Conservation (phyloP, 2,888 invertebrate genomes). For the Leptinotarsa tumamoca region DNA sequence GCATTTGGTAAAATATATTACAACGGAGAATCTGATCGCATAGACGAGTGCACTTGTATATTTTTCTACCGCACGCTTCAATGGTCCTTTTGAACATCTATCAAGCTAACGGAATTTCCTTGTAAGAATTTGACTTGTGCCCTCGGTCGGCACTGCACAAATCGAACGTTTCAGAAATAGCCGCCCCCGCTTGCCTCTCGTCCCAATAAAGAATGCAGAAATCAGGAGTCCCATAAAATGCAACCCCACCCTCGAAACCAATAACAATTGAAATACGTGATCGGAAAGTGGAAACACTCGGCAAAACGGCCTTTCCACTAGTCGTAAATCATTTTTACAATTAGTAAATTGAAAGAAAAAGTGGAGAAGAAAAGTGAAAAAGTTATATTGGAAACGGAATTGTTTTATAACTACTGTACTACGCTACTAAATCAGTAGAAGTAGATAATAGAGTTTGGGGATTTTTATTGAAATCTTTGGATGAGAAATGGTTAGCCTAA, state of each 20-base stretch:
- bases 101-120: conserved; percentile 45
- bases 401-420: conserved; percentile 27
- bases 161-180: conserved; percentile 29
- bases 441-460: conserved; percentile 22
- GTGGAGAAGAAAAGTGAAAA: conserved; percentile 46
- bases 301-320: conserved; percentile 44
- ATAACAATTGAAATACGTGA: conserved; percentile 60
- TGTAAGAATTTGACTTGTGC: conserved; percentile 42
- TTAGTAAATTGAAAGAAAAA: conserved; percentile 57
- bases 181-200: not conserved
- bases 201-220: conserved; percentile 49
- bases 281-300: conserved; percentile 51
- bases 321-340: conserved; percentile 60
- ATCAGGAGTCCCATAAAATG: conserved; percentile 54
- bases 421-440: conserved; percentile 21
- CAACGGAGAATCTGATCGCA: conserved; percentile 12
- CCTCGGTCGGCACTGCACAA: conserved; percentile 24
- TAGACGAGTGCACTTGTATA: conserved; percentile 24
- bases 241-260: conserved; percentile 53
- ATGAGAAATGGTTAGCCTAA: not conserved
- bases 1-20: conserved; percentile 19
- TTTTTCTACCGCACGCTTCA: conserved; percentile 32
- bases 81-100: conserved; percentile 29
- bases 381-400: conserved; percentile 39
- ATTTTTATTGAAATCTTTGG: not conserved